Conservation (phyloP, 2,113 vertebrate genomes). For the Psammodynastes pulverulentus region DNA sequence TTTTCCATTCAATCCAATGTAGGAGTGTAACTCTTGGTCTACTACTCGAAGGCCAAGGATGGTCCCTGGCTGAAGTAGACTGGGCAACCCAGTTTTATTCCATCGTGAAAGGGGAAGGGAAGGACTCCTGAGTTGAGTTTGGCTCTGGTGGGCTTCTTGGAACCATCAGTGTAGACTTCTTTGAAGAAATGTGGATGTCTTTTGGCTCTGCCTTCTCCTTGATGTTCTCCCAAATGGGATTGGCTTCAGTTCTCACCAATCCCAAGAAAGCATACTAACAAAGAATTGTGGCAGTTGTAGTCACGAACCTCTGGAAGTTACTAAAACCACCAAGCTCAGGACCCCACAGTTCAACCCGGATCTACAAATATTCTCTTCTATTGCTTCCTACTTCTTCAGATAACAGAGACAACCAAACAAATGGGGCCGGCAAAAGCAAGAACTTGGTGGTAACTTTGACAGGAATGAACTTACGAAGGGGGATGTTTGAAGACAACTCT, state of each 20-base stretch:
- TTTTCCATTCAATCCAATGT: not conserved
- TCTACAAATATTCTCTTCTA: too few species aligned
- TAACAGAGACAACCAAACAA: not conserved
- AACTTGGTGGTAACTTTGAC: not conserved
- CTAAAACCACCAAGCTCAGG: not conserved
- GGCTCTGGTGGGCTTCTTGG: not conserved
- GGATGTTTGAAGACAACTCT: not conserved
- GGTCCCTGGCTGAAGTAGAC: not conserved
- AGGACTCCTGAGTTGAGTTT: not conserved
- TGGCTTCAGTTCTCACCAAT: not conserved
- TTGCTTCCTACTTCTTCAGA: not conserved
- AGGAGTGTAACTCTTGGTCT: not conserved
- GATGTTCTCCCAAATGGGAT: not conserved
- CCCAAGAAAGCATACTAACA: not conserved
- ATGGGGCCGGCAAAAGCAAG: not conserved
- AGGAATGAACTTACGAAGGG: not conserved
- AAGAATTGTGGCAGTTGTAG: not conserved
- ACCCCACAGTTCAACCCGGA: too few species aligned
- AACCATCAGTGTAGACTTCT: not conserved
- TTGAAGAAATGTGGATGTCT: not conserved
- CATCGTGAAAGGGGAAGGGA: not conserved
- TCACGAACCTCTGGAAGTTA: not conserved
- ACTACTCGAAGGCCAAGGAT: not conserved
- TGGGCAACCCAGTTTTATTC: not conserved
- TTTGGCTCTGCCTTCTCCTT: not conserved